A percentile compares a stretch with the other conserved stretches of the same genome.
phyloP scores from a whole-genome alignment of 2,888 invertebrate species.

The Melieria crassipennis region DNA sequence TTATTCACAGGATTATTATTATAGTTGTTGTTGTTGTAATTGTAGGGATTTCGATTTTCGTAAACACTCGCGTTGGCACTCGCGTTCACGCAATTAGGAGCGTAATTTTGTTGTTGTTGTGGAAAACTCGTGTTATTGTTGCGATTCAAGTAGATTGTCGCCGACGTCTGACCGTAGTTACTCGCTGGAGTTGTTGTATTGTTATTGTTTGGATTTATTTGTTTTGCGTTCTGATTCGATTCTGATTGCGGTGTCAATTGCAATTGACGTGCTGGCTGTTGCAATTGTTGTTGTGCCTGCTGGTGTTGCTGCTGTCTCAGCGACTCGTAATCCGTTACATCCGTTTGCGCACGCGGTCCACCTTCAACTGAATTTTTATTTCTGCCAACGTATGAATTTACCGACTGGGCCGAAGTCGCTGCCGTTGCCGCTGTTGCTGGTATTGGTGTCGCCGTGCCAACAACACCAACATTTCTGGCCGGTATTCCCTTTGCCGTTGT shows the following conservation, averaged over 20 bases:
- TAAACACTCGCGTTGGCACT: constrained; percentile 40
- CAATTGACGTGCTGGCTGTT: constrained; percentile 42
- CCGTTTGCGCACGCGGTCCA: constrained; percentile 63
- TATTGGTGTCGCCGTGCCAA: constrained; percentile 28
- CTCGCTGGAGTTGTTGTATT: constrained; percentile 38
- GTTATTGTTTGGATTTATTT: constrained; percentile 38
- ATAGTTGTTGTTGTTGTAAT: constrained; percentile 43
- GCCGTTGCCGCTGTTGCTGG: constrained; percentile 12
- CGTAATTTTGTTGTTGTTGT: constrained; percentile 43
- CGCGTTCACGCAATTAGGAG: constrained; percentile 41
- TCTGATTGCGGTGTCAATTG: constrained; percentile 47
- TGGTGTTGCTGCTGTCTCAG: constrained; percentile 34
- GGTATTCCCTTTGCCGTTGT: constrained; percentile 21
- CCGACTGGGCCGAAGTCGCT: constrained; percentile 40
- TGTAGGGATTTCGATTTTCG: constrained; percentile 36
- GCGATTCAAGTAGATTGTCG: constrained; percentile 49
- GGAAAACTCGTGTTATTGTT: constrained; percentile 42
- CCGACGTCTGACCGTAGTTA: constrained; percentile 49
- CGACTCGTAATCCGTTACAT: constrained; percentile 48
- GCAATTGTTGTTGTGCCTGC: constrained; percentile 39
- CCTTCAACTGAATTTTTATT: constrained; percentile 62
- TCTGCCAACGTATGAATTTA: constrained; percentile 50
- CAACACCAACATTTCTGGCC: constrained; percentile 1
- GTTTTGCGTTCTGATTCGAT: constrained; percentile 45
- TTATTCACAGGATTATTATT: constrained; percentile 27